A percentile compares a stretch with the other conserved stretches of the same genome.
Conservation (phyloP, 1,140 invertebrate species). For the Xylocopa sonorina region DNA sequence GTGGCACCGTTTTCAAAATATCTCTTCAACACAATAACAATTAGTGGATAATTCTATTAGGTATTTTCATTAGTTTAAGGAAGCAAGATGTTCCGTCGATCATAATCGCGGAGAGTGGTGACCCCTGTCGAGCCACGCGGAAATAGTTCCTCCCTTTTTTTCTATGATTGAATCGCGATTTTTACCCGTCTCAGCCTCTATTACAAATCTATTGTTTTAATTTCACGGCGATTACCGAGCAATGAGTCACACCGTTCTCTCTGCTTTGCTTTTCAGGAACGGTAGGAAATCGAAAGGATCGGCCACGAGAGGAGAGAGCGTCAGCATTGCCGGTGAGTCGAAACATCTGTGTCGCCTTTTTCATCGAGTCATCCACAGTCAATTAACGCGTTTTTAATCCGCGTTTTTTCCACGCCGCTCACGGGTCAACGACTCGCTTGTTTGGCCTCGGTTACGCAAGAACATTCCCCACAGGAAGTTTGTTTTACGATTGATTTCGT, state of each 20-base stretch:
- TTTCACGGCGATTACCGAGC: conserved; percentile 14
- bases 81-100: too few relatives aligned
- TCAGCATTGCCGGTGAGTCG: conserved; percentile 56
- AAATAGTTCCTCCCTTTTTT: neutral
- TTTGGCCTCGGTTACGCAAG: conserved; percentile 27
- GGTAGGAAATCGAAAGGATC: conserved; percentile 15
- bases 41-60: too few relatives aligned
- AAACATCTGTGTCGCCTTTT: conserved; percentile 35
- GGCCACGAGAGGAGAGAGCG: conserved; percentile 3
- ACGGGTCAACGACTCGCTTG: neutral
- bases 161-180: neutral
- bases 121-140: too few relatives aligned
- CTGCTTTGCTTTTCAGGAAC: conserved; percentile 41
- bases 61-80: too few relatives aligned
- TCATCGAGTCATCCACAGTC: conserved; percentile 52
- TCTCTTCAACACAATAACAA: too few relatives aligned
- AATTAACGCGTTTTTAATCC: conserved; percentile 48
- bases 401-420: conserved; percentile 1
- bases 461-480: neutral
- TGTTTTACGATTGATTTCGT: neutral
- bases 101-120: too few relatives aligned
- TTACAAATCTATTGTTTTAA: conserved; percentile 16
- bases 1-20: too few relatives aligned
- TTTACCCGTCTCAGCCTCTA: neutral
- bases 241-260: neutral